These are phyloP conservation scores for Lycocerus yunnanus DNA, from an alignment of 2,888 invertebrate species.

Conservation along the genomic window DNA sequence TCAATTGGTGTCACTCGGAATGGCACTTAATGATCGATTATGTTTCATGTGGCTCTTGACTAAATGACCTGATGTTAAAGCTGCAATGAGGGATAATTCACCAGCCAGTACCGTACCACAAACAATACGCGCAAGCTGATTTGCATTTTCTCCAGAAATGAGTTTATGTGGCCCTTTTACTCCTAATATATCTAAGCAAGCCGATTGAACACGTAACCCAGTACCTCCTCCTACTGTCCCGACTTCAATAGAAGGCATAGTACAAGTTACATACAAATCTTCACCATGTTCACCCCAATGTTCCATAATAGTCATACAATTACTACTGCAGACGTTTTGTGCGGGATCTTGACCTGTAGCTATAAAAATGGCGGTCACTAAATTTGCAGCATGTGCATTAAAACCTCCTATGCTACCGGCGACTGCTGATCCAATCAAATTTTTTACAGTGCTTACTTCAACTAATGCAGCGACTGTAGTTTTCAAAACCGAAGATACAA, in stretches of 20 bases:
- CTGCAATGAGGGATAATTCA: constrained; percentile 76
- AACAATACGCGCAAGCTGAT: constrained; percentile 84
- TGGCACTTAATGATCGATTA: background rate
- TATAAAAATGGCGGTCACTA: constrained; percentile 96
- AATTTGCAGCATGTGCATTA: constrained; percentile 98
- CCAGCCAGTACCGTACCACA: constrained; percentile 96
- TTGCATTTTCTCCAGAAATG: constrained; percentile 87
- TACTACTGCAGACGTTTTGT: constrained; percentile 93
- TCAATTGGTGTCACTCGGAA: too few species aligned
- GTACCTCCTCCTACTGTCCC: constrained; percentile 92
- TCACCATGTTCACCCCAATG: constrained; percentile 73
- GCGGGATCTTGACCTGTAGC: constrained; percentile 99
- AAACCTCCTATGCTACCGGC: constrained; percentile 94
- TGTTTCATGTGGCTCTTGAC: background rate
- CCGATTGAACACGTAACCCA: constrained; percentile 84
- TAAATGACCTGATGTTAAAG: background rate
- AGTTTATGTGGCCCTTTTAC: constrained; percentile 74
- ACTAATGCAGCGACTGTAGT: constrained; percentile 84
- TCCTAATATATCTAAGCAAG: constrained; percentile 87
- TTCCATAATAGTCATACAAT: constrained; percentile 96
- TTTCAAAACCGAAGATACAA: constrained; percentile 79
- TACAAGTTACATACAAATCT: constrained; percentile 92
- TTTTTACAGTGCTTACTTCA: constrained; percentile 90
- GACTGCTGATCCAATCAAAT: constrained; percentile 91
- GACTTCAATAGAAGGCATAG: constrained; percentile 97